These are phyloP conservation scores for Mustela nigripes DNA, from an alignment of 2,113 vertebrate species.

Conservation along the genomic window DNA sequence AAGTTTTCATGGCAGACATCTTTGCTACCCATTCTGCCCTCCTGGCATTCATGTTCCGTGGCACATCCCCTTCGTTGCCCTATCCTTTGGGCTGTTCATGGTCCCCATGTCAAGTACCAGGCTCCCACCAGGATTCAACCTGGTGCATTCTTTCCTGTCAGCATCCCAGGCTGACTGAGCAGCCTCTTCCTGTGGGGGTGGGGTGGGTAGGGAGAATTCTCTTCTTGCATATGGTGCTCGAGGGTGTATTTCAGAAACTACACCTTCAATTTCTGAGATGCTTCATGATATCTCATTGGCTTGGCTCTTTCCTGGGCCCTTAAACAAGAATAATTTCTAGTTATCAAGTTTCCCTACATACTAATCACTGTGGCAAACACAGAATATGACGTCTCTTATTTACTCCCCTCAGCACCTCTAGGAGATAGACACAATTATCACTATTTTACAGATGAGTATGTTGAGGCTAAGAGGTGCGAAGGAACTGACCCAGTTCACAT, in stretches of 20 bases:
- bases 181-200: background rate
- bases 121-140: background rate
- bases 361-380: background rate
- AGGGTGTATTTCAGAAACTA: background rate
- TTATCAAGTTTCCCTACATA: background rate
- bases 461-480: background rate
- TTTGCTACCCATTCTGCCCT: background rate
- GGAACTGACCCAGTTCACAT: background rate
- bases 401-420: background rate
- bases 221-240: background rate
- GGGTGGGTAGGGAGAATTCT: background rate
- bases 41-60: too few relatives aligned
- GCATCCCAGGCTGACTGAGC: background rate
- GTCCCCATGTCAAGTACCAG: background rate
- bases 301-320: background rate
- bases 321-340: background rate
- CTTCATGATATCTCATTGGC: background rate
- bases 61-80: background rate
- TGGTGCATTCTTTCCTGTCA: background rate
- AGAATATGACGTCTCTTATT: background rate
- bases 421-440: background rate
- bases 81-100: background rate
- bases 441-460: background rate
- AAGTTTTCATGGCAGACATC: background rate
- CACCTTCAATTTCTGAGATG: background rate